Conservation (phyloP, 2,888 invertebrate genomes). For the Osmoderma eremita region DNA sequence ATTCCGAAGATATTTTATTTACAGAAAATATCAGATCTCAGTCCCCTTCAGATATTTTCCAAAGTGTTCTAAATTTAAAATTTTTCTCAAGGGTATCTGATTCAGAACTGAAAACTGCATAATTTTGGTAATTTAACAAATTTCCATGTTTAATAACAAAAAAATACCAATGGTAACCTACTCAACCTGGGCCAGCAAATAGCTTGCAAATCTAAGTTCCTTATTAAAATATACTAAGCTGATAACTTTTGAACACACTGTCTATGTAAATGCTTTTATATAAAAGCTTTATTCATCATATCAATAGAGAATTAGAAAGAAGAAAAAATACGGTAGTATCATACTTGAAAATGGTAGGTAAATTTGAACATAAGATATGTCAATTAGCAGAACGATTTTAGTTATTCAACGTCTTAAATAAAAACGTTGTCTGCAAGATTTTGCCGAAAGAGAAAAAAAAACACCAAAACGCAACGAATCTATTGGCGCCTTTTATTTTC, state of each 20-base stretch:
- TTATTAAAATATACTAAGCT: too few relatives aligned
- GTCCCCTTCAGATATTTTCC: too few relatives aligned
- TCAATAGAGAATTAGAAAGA: conserved; percentile 1
- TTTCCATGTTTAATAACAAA: too few relatives aligned
- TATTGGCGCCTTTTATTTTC: not conserved
- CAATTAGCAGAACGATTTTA: conserved; percentile 24
- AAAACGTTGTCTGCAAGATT: not conserved
- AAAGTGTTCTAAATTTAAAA: too few relatives aligned
- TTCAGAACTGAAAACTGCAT: too few relatives aligned
- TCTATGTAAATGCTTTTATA: conserved; percentile 7
- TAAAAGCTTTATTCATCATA: conserved; percentile 28
- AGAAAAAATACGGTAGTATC: not conserved
- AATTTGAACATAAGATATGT: not conserved
- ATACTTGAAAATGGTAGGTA: not conserved
- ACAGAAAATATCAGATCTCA: too few relatives aligned
- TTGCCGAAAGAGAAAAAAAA: not conserved
- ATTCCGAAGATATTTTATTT: too few relatives aligned
- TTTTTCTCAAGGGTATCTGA: too few relatives aligned
- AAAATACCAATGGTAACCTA: too few relatives aligned
- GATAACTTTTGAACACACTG: conserved; percentile 12
- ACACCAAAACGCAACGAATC: conserved; percentile 28
- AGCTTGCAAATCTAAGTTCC: too few relatives aligned
- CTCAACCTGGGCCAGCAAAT: too few relatives aligned
- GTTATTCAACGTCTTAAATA: not conserved
- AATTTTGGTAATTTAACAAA: too few relatives aligned